Base-by-base conservation (phyloP, 1,140 invertebrate genomes). In the Caenorhabditis tropicalis region DNA sequence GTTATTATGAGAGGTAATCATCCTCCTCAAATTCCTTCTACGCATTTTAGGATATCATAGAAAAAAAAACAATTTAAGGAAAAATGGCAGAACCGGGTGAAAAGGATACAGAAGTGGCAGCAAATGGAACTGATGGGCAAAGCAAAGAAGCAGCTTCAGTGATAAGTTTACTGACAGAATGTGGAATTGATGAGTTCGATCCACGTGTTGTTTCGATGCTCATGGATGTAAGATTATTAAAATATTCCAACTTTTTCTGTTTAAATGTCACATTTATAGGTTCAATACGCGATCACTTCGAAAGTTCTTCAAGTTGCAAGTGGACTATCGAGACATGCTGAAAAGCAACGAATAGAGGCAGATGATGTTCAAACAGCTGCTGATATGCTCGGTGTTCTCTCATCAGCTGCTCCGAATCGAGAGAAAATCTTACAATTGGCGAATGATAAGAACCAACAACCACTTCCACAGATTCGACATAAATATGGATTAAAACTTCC, bases 401-500 rank as follows among this genome's bases (percentile, higher is more conserved):
- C 51, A 15, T 27, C 81, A 58, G 39, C 74, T 21, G 58, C 60
- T 24, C 79, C 81, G 19, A 33, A 85, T 16, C 53, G 84, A 33
- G 70, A 79, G 31, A 46, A 49, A 31, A 43, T 74, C 9, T 15
- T 85, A 24, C 46, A 58, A 48, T 33, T 85, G 81, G 84, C 84
- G 3, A 43, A 48, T 9, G 84, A 85, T 29, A 82, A 82, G 31
- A 85, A 85, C 31, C 60, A 43, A 12, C 80, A 82, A 48, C 84
- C 84, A 29, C 60, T 85, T 12, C 84, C 84, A 5, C 79, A 53
- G n/a, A 85, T 85, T 21, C 33, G 85, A 80, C 82, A 86, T 33
- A 86, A 86, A 29, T 86, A 74, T 51, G 82, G 85, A 80, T 31
- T 85, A 21, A 85, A 85, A 48, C 60, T 86, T 24, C 85, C 85